Percentiles rank a stretch among this genome's conserved stretches.
Conservation (phyloP, 2,797 vertebrate species). For the Phalanger gymnotis region DNA sequence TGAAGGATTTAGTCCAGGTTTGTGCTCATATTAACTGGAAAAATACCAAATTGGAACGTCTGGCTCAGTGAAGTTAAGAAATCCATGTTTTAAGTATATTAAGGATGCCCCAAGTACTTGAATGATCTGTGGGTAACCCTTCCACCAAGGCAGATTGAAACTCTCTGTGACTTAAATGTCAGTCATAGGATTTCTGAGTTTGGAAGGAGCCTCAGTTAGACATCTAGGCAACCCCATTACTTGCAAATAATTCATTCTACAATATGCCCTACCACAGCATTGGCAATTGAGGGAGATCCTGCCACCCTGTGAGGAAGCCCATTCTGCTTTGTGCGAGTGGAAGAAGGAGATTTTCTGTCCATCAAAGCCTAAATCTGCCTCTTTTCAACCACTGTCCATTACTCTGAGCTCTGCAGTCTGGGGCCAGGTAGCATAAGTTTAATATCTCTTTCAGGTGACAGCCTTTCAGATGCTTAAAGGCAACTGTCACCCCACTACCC, state of each 20-base stretch:
- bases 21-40: neutral
- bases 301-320: neutral
- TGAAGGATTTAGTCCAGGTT: neutral
- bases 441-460: neutral
- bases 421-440: neutral
- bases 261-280: neutral
- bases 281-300: neutral
- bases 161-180: neutral
- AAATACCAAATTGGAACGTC: neutral
- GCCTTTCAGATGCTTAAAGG: neutral
- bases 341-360: neutral
- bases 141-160: neutral
- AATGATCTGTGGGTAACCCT: neutral
- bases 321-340: neutral
- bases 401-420: neutral
- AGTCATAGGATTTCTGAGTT: neutral
- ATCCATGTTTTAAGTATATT: conserved; percentile 18
- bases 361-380: neutral
- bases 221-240: neutral
- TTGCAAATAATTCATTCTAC: neutral
- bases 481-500: neutral
- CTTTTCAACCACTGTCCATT: neutral
- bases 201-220: neutral
- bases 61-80: conserved; percentile 17
- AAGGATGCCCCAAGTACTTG: neutral